Percentiles rank a stretch among this genome's conserved stretches.
These are phyloP conservation scores for Sternotherus odoratus DNA, from an alignment of 2,797 vertebrate species.

Conservation along the genomic window DNA sequence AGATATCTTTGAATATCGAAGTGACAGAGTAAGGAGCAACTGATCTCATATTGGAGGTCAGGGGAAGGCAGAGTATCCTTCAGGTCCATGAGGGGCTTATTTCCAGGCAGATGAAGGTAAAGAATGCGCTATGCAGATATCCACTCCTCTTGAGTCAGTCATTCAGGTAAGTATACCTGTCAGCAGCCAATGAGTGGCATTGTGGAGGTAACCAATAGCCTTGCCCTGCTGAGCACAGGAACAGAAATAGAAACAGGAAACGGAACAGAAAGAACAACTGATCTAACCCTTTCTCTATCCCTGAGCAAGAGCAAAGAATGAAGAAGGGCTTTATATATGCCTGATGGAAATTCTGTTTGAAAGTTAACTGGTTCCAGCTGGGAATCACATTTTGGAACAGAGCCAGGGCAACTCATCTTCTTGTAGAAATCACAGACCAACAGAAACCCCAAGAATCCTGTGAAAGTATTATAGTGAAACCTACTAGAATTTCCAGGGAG, in stretches of 20 bases:
- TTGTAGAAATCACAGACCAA: background rate
- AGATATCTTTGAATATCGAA: background rate
- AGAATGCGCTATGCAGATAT: background rate
- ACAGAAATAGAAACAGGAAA: background rate
- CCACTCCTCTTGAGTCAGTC: background rate
- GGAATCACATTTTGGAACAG: background rate
- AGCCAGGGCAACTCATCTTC: background rate
- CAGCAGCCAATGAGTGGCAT: background rate
- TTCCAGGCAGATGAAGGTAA: background rate
- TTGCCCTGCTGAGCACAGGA: background rate
- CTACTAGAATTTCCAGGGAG: background rate
- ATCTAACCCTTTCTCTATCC: background rate
- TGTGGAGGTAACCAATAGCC: background rate
- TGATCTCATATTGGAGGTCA: background rate
- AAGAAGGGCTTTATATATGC: background rate
- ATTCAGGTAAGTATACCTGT: background rate
- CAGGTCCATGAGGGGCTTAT: background rate
- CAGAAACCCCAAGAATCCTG: background rate
- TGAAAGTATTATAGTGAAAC: background rate
- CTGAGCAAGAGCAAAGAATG: background rate
- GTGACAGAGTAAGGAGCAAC: background rate
- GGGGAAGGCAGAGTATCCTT: background rate
- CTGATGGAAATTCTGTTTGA: background rate
- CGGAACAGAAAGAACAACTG: background rate
- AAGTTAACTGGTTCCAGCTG: background rate